phyloP scores from a whole-genome alignment of 2,888 invertebrate genomes.

The Harpagoxenus sublaevis region DNA sequence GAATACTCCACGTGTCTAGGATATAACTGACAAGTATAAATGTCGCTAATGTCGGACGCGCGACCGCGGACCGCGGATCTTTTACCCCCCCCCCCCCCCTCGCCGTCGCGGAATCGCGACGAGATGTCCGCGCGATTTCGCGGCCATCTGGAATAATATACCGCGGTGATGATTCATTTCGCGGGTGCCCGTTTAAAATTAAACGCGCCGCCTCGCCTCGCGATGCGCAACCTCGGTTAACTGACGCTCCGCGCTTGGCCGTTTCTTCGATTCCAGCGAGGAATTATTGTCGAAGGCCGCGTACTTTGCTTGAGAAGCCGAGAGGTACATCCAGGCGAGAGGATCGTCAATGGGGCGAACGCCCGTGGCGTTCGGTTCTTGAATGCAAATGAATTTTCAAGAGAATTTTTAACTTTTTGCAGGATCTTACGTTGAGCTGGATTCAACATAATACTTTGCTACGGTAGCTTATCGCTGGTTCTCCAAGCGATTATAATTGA shows the following conservation, averaged over 20 bases:
- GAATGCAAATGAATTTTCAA: not conserved
- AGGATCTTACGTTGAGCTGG: not conserved
- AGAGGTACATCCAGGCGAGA: not conserved
- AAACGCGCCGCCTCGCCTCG: constrained; percentile 36
- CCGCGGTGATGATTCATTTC: constrained; percentile 50
- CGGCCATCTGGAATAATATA: constrained; percentile 69
- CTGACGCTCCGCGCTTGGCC: constrained; percentile 59
- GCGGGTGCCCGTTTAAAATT: constrained; percentile 61
- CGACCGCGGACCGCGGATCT: constrained; percentile 29
- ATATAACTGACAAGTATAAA: constrained; percentile 25
- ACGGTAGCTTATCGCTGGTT: not conserved
- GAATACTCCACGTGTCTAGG: not conserved
- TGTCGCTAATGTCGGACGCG: not conserved
- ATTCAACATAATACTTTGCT: not conserved
- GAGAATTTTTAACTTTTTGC: not conserved
- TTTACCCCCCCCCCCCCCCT: no score
- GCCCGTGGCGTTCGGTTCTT: not conserved
- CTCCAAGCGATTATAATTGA: not conserved
- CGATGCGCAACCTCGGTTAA: constrained; percentile 75
- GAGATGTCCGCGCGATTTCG: constrained; percentile 47
- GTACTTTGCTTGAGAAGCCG: not conserved
- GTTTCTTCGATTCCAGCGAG: constrained; percentile 39
- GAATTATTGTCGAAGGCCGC: constrained; percentile 67
- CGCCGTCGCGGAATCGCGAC: not conserved
- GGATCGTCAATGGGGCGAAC: not conserved